Evolutionary conservation across 2,797 vertebrate species (phyloP).

Genomic region (Lates japonicus): DNA sequence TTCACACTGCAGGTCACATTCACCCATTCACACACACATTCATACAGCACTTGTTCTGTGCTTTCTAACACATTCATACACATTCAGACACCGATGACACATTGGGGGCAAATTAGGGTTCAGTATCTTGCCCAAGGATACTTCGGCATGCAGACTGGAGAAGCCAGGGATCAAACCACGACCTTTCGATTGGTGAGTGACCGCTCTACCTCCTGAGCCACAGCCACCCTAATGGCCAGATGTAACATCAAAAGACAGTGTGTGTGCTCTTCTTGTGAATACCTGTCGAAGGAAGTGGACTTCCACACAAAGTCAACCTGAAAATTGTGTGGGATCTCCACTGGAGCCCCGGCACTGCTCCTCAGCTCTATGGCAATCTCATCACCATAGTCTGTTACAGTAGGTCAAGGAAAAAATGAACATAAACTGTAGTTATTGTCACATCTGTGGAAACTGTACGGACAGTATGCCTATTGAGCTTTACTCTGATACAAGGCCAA

Average conservation of each 20-base stretch:
- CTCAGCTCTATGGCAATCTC: slow-evolving; percentile 96
- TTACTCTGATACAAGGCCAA: background rate
- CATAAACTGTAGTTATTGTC: background rate
- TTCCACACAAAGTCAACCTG: slow-evolving; percentile 99
- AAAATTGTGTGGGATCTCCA: slow-evolving; percentile 96
- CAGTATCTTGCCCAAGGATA: too few species aligned
- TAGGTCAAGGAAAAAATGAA: slow-evolving; percentile 64
- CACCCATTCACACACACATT: too few species aligned
- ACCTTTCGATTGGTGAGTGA: too few species aligned
- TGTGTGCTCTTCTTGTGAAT: slow-evolving; percentile 19
- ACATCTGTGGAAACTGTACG: background rate
- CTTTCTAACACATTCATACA: too few species aligned
- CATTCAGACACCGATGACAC: too few species aligned
- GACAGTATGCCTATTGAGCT: background rate
- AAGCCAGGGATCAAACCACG: too few species aligned
- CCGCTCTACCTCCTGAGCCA: too few species aligned
- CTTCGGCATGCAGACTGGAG: too few species aligned
- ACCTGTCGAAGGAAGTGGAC: slow-evolving; percentile 97
- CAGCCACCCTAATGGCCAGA: background rate
- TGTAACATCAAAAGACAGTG: background rate
- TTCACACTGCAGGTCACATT: too few species aligned
- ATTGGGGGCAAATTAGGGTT: too few species aligned
- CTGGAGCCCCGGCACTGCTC: slow-evolving; percentile 94
- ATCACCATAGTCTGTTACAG: slow-evolving; percentile 92
- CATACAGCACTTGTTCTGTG: too few species aligned